phyloP scores from a whole-genome alignment of 2,888 invertebrate genomes.

The Eupithecia dodoneata region DNA sequence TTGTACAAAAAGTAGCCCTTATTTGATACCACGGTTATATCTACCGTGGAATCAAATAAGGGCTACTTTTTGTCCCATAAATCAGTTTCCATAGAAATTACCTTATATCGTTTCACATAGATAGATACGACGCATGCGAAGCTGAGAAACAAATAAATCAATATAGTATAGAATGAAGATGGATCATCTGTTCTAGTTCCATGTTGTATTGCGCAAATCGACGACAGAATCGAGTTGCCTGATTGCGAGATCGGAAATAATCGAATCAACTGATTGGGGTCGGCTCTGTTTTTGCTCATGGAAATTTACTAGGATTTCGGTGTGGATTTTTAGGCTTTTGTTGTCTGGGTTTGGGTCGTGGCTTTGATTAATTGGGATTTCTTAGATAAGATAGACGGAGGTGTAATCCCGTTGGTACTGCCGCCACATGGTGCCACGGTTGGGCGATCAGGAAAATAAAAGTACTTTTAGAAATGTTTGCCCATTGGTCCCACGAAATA shows the following conservation, averaged over 20 bases:
- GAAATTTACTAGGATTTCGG: constrained; percentile 5
- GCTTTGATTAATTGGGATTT: not conserved
- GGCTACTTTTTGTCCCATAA: too few relatives aligned
- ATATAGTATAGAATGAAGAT: not conserved
- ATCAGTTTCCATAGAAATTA: too few relatives aligned
- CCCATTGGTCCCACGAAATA: not conserved
- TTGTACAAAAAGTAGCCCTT: too few relatives aligned
- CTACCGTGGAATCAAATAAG: too few relatives aligned
- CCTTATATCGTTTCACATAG: too few relatives aligned
- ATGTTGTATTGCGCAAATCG: constrained; percentile 32
- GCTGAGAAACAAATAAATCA: not conserved
- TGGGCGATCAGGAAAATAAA: not conserved
- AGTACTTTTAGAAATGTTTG: not conserved
- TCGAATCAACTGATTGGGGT: constrained; percentile 32
- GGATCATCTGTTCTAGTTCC: not conserved
- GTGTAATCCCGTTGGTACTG: not conserved
- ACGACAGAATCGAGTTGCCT: constrained; percentile 56
- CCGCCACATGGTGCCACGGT: not conserved
- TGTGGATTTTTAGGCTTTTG: constrained; percentile 2
- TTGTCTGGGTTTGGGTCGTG: not conserved
- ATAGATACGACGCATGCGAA: not conserved
- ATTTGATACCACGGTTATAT: too few relatives aligned
- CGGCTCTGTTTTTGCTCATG: constrained; percentile 26
- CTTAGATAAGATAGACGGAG: not conserved
- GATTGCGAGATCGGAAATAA: constrained; percentile 54